Evolutionary conservation across 2,888 invertebrate genomes (phyloP).

Genomic region (Cantharis nigra): DNA sequence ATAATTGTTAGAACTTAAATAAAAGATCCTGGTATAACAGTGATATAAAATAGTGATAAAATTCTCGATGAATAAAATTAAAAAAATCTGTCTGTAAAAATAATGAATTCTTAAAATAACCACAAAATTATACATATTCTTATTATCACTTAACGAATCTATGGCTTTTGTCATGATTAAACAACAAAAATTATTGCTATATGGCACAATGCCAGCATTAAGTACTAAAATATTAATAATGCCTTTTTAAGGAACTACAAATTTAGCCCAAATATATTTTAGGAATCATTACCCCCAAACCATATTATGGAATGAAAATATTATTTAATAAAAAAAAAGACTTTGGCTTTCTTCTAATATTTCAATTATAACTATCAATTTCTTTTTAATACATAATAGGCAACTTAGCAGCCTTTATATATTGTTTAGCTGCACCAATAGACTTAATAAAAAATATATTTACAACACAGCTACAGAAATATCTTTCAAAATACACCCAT

Average conservation of each 20-base stretch:
- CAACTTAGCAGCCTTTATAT: constrained; percentile 19
- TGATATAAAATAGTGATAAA: constrained; percentile 34
- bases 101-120: background rate
- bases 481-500: background rate
- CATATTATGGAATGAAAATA: constrained; percentile 32
- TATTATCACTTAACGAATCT: constrained; percentile 24
- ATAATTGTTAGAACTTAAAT: background rate
- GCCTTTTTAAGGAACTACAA: constrained; percentile 35
- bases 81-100: constrained; percentile 12
- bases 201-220: constrained; percentile 41
- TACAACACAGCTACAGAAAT: constrained; percentile 15
- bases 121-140: background rate
- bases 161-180: constrained; percentile 27
- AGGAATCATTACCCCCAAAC: constrained; percentile 7
- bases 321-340: constrained; percentile 19
- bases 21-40: constrained; percentile 29
- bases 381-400: constrained; percentile 20
- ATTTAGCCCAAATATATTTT: constrained; percentile 23
- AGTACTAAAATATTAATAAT: constrained; percentile 37
- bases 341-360: constrained; percentile 26
- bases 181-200: constrained; percentile 27
- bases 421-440: constrained; percentile 15
- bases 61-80: constrained; percentile 27
- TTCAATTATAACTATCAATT: constrained; percentile 11
- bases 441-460: constrained; percentile 24